Evolutionary conservation across 2,888 invertebrate species (phyloP).

Genomic region (Harmothoe impar): DNA sequence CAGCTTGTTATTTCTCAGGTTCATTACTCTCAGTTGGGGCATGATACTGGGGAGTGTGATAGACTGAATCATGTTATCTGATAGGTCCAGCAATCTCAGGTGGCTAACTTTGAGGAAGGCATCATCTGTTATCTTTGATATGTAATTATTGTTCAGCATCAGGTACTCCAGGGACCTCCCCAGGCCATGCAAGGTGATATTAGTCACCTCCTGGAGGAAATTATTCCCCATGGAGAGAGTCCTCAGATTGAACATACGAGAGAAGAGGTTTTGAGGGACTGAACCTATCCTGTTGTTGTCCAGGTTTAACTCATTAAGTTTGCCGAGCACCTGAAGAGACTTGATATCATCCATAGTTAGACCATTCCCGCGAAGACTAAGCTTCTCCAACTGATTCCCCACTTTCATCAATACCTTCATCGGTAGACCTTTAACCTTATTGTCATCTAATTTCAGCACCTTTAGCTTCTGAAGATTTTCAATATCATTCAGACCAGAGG

Average conservation of each 20-base stretch:
- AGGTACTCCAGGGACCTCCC: conserved; percentile 65
- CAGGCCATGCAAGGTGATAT: conserved; percentile 64
- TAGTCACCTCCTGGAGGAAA: conserved; percentile 41
- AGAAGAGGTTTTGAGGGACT: conserved; percentile 63
- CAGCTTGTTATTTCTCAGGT: conserved; percentile 64
- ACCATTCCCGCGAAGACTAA: conserved; percentile 63
- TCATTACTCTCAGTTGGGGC: conserved; percentile 66
- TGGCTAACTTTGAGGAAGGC: conserved; percentile 56
- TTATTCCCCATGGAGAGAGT: conserved; percentile 55
- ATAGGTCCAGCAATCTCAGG: conserved; percentile 65
- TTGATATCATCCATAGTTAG: conserved; percentile 48
- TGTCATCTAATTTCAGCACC: conserved; percentile 64
- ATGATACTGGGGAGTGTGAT: conserved; percentile 64
- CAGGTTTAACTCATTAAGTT: conserved; percentile 58
- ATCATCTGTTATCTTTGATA: conserved; percentile 48
- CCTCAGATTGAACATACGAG: conserved; percentile 64
- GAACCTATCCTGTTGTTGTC: conserved; percentile 60
- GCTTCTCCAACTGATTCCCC: conserved; percentile 34
- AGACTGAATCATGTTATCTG: conserved; percentile 57
- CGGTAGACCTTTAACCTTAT: conserved; percentile 60
- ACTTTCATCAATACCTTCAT: conserved; percentile 10
- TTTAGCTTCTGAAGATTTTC: conserved; percentile 37
- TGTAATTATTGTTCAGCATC: conserved; percentile 55
- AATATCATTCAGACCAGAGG: conserved; percentile 24
- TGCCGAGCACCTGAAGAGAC: conserved; percentile 44